Conservation (phyloP, 2,888 invertebrate genomes). For the Dinocampus coccinellae region DNA sequence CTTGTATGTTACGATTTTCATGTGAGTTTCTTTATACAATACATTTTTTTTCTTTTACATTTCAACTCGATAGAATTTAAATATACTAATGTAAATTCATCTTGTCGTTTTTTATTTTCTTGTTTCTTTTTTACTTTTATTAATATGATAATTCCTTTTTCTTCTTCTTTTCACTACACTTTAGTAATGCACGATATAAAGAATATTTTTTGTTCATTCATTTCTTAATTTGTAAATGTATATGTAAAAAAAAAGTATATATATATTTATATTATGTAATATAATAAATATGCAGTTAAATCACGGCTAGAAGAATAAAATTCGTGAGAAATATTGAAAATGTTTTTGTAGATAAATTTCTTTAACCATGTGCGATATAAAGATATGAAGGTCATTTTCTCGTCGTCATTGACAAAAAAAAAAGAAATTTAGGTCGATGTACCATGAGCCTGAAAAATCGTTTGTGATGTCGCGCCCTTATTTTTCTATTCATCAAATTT, state of each 20-base stretch:
- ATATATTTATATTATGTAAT: background rate
- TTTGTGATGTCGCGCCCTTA: slow-evolving; percentile 18
- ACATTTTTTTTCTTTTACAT: background rate
- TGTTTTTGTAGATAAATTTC: background rate
- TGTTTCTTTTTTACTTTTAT: too few relatives aligned
- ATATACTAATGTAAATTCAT: too few relatives aligned
- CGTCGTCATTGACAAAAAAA: background rate
- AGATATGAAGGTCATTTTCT: slow-evolving; percentile 5
- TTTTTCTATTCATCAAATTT: slow-evolving; percentile 12
- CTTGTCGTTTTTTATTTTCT: too few relatives aligned
- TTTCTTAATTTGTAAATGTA: too few relatives aligned
- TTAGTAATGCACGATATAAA: too few relatives aligned
- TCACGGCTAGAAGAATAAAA: background rate
- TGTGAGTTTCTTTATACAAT: too few relatives aligned
- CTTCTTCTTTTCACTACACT: too few relatives aligned
- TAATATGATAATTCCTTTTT: too few relatives aligned
- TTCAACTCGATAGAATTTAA: too few relatives aligned
- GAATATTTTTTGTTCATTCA: too few relatives aligned
- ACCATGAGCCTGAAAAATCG: slow-evolving; percentile 8
- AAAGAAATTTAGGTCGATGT: slow-evolving; percentile 22
- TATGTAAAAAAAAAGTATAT: background rate
- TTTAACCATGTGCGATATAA: background rate
- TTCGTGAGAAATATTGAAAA: slow-evolving; percentile 6
- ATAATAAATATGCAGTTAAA: background rate
- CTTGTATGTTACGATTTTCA: background rate